These are phyloP conservation scores for Boloria euphrosyne DNA, from an alignment of 2,888 invertebrate species.

Conservation along the genomic window DNA sequence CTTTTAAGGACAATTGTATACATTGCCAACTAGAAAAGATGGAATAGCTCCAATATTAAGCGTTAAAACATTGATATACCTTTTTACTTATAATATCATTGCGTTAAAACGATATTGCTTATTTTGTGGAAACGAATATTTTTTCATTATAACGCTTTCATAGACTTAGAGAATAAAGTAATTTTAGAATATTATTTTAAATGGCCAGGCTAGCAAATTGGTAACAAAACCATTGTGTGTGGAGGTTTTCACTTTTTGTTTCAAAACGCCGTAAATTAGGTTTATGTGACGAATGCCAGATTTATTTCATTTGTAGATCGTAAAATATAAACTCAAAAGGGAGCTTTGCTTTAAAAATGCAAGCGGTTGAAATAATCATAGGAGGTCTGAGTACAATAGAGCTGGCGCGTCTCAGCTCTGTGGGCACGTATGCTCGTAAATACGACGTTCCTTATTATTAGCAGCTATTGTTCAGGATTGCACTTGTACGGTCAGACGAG, in stretches of 20 bases:
- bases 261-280: slow-evolving; percentile 53
- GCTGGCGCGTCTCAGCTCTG: slow-evolving; percentile 71
- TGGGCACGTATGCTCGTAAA: slow-evolving; percentile 81
- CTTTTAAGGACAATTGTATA: too few species aligned
- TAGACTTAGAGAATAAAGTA: too few species aligned
- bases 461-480: slow-evolving; percentile 76
- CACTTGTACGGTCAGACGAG: slow-evolving; percentile 65
- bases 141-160: too few species aligned
- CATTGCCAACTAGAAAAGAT: too few species aligned
- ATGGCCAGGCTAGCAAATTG: not conserved
- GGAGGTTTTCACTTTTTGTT: slow-evolving; percentile 8
- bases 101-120: too few species aligned
- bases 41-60: too few species aligned
- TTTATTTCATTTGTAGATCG: slow-evolving; percentile 62
- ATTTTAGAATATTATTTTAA: too few species aligned
- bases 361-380: slow-evolving; percentile 77
- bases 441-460: slow-evolving; percentile 80
- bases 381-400: slow-evolving; percentile 80
- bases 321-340: slow-evolving; percentile 69
- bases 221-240: not conserved
- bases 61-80: too few species aligned
- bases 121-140: too few species aligned
- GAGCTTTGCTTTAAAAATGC: slow-evolving; percentile 74
- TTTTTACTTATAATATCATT: too few species aligned
- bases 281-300: slow-evolving; percentile 58